Conservation (phyloP, 2,113 vertebrate genomes). For the Zapornia atra region DNA sequence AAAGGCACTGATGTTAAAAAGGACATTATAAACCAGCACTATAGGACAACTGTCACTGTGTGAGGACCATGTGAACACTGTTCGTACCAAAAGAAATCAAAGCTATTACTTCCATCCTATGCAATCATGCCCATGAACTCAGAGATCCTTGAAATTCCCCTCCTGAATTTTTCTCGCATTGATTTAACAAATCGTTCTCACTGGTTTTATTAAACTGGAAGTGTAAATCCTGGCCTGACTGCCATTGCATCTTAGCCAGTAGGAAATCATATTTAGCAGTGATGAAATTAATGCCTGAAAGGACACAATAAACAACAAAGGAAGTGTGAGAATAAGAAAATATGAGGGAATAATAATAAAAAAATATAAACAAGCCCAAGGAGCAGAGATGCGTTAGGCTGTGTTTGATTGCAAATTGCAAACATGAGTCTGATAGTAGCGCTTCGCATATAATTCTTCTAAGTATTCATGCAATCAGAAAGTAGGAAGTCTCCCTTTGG, state of each 20-base stretch:
- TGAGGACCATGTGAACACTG: not conserved
- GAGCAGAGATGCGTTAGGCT: not conserved
- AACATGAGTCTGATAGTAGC: not conserved
- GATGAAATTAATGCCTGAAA: slow-evolving; percentile 22
- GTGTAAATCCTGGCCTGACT: not conserved
- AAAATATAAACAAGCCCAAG: not conserved
- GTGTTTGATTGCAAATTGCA: not conserved
- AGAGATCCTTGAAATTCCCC: not conserved
- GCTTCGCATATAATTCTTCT: not conserved
- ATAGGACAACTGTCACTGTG: not conserved
- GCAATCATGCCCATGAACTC: not conserved
- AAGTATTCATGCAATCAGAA: not conserved
- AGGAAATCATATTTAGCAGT: not conserved
- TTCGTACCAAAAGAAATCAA: not conserved
- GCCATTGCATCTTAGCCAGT: not conserved
- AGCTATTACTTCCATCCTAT: not conserved
- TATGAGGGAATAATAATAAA: not conserved
- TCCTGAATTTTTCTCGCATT: not conserved
- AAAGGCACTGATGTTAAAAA: not conserved
- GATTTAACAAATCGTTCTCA: not conserved
- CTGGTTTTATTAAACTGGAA: not conserved
- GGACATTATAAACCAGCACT: not conserved
- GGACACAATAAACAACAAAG: not conserved
- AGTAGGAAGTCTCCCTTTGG: not conserved
- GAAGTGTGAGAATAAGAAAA: not conserved